These are phyloP conservation scores for Leptura quadrifasciata DNA, from an alignment of 2,888 invertebrate genomes.

Conservation along the genomic window DNA sequence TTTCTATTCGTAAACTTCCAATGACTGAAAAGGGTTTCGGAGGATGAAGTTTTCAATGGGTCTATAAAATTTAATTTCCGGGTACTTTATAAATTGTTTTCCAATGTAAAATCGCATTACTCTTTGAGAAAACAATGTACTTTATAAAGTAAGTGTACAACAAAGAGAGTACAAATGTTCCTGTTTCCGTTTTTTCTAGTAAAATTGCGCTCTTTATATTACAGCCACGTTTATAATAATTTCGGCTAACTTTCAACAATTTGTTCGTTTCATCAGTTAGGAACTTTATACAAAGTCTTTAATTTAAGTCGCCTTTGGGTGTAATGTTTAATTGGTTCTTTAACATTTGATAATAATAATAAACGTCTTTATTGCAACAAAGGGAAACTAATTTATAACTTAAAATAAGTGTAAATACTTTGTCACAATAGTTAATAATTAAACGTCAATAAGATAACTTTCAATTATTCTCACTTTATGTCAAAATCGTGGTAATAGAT, in stretches of 20 bases:
- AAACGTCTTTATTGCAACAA: too few species aligned
- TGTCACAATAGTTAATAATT: too few species aligned
- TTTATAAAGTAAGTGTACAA: constrained; percentile 26
- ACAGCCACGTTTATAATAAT: not conserved
- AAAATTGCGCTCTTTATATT: not conserved
- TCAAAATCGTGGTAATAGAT: too few species aligned
- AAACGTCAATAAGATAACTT: too few species aligned
- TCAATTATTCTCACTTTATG: too few species aligned
- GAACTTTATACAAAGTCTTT: not conserved
- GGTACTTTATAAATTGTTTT: constrained; percentile 47
- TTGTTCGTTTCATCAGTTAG: not conserved
- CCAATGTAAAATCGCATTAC: constrained; percentile 43
- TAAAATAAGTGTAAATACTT: too few species aligned
- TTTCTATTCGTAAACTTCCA: constrained; percentile 51
- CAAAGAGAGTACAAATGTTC: constrained; percentile 1
- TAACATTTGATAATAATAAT: too few species aligned
- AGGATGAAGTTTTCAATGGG: constrained; percentile 55
- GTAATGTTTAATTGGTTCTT: not conserved
- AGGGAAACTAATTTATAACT: too few species aligned
- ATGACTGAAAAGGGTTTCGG: constrained; percentile 53
- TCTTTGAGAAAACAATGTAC: constrained; percentile 31
- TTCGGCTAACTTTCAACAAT: not conserved
- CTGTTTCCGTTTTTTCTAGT: constrained; percentile 2
- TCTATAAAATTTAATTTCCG: constrained; percentile 56
- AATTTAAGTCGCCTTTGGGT: not conserved